Base-by-base conservation (phyloP, 1,140 invertebrate genomes). In the Lycorma delicatula region DNA sequence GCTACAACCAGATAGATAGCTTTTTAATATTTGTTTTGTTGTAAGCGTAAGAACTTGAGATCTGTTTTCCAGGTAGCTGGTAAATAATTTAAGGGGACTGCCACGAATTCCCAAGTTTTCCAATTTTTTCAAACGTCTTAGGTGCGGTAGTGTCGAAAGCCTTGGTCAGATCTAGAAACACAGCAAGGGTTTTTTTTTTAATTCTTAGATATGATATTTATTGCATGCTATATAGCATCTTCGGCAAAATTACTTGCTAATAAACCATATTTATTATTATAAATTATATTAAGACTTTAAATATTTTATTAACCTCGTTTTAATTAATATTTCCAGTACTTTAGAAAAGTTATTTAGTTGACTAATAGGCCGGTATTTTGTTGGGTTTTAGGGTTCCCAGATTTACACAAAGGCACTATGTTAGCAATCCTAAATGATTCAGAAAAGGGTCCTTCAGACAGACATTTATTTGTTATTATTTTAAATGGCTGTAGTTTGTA, bases 51-150 rank as follows among this genome's bases (percentile, higher is more conserved):
- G 41, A 11, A 44, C 18, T 44, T 44, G 41, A 44, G 18, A 11
- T 44, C 41, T 44, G 23, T 44, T 44, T 16, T 44, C 23, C 23
- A 44, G 41, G 23, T 44, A 44, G 41, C 41, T 44, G n/a, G 41
- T 44, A 11, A 44, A 44, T 20, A 44, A 22, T 44, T 44, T 44
- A 22, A 44, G 41, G n/a, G 41, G 41, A 20, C 18, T 22, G 18
- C 36, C 41, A 44, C 41, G 41, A 44, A 44, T 44, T 16, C 41
- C 41, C 6, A 44, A 22, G 2, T 44, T 44, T 44, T 44, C 41
- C 6, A 44, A 20, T 44, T 44, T 38, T 16, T 9, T 44, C 23
- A 44, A 22, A 18, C 18, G 41, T 44, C 23, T 44, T 20, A 22
- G 23, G 23, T 44, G 41, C 3, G 41, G 41, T 11, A 18, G 41